Conservation (phyloP, 2,797 vertebrate genomes). For the Malacoctenus gilli region DNA sequence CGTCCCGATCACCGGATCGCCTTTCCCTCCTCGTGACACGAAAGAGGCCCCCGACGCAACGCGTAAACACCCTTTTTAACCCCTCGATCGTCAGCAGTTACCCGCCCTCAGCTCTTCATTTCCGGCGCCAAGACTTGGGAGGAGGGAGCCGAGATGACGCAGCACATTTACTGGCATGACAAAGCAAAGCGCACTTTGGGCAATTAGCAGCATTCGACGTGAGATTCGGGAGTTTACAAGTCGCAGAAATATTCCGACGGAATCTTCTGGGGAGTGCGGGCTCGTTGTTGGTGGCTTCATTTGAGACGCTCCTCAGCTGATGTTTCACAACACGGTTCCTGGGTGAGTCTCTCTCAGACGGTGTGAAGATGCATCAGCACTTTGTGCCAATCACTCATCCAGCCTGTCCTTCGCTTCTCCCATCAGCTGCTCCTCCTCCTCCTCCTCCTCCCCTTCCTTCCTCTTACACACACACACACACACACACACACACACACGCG, state of each 20-base stretch:
- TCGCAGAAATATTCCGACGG: no score
- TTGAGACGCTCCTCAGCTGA: constrained; percentile 33
- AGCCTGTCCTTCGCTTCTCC: constrained; percentile 28
- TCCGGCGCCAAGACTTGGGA: no score
- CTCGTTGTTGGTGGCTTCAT: constrained; percentile 29
- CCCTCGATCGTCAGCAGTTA: neutral
- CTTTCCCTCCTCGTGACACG: neutral
- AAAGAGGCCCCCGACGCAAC: no score
- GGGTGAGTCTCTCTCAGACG: constrained; percentile 54
- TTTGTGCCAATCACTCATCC: constrained; percentile 52
- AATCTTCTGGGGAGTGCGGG: no score
- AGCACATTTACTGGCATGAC: constrained; percentile 5
- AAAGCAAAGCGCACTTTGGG: no score
- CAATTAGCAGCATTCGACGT: no score
- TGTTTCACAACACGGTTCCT: constrained; percentile 32
- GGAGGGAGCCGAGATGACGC: constrained; percentile 21
- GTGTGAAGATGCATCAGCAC: constrained; percentile 43
- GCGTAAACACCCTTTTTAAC: constrained; percentile 3
- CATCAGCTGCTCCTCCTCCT: neutral
- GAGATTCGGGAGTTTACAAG: no score
- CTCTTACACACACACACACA: constrained; percentile 24
- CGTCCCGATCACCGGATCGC: constrained; percentile 21
- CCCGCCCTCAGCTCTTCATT: no score
- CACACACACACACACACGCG: constrained; percentile 44
- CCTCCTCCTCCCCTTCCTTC: neutral